Base-by-base conservation (phyloP, 1,140 invertebrate species). In the Sycophila sp. region DNA sequence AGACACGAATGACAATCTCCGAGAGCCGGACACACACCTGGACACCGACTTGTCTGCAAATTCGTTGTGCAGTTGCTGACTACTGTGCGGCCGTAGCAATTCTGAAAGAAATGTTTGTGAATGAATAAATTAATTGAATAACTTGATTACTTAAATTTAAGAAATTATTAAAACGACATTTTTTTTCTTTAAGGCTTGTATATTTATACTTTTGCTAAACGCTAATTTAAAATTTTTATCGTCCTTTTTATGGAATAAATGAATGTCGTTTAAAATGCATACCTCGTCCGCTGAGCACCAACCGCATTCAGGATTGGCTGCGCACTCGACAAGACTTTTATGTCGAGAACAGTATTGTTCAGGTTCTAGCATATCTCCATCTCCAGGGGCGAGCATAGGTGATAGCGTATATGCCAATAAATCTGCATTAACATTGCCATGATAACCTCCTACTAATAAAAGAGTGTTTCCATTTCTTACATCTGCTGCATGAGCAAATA, bases 231-330 rank as follows among this genome's bases (percentile, higher is more conserved):
- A n/a, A n/a, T n/a, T n/a, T n/a, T n/a, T n/a, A n/a, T n/a, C n/a
- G n/a, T n/a, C n/a, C n/a, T n/a, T n/a, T n/a, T n/a, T n/a, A n/a
- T n/a, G n/a, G n/a, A n/a, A n/a, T 68, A 3, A 66, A 32, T 17
- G 26, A 36, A 3, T 36, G 19, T 58, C 8, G 17, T 10, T 65
- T n/a, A 30, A 19, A 32, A 40, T 26, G 11, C 8, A 34, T 79
- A 90, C 89, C 60, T 91, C 91, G 75, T 94, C 92, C 34, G 92
- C 92, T 1, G 92, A 93, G 85, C 96, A 98, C 94, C 95, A 98
- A 13, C 96, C 94, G 82, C 96, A 98, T 81, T 96, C 94, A 0
- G 95, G 94, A 87, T 98, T 95, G 0, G 93, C 91, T 0, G 92
- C 89, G 77, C 96, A 98, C 73, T 92, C 91, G 17, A 91, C 90